Evolutionary conservation across 1,140 invertebrate genomes (phyloP).

Genomic region (Microplitis mediator): DNA sequence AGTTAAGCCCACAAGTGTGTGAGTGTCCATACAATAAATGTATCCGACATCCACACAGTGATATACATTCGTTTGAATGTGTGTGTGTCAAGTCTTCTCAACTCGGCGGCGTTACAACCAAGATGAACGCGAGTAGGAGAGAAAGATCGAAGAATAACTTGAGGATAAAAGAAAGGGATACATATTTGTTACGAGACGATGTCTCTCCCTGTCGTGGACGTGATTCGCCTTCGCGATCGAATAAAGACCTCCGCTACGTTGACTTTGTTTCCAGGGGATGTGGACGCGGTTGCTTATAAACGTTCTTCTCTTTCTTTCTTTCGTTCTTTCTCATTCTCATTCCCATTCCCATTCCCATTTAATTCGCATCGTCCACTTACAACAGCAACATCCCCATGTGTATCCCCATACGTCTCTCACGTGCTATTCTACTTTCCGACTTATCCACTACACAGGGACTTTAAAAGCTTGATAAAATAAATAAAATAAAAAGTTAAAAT

Average conservation of each 20-base stretch:
- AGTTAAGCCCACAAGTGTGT: conserved; percentile 1
- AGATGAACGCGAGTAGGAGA: neutral
- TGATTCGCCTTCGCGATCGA: conserved; percentile 59
- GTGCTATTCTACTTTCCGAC: conserved; percentile 21
- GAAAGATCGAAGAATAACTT: conserved; percentile 11
- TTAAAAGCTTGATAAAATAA: conserved; percentile 1
- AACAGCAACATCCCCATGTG: neutral
- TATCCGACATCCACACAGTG: neutral
- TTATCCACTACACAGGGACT: neutral
- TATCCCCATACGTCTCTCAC: conserved; percentile 16
- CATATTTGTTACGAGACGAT: conserved; percentile 61
- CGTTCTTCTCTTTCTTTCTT: conserved; percentile 13
- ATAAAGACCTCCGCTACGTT: conserved; percentile 57
- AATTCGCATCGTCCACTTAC: too few species aligned
- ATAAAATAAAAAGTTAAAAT: neutral
- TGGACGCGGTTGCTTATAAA: conserved; percentile 18
- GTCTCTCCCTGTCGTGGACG: conserved; percentile 54
- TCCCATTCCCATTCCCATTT: conserved; percentile 16
- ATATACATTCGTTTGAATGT: too few species aligned
- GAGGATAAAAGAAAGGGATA: conserved; percentile 44
- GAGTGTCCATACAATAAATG: neutral
- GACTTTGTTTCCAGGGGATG: conserved; percentile 46
- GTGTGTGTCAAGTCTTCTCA: too few species aligned
- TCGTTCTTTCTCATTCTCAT: conserved; percentile 25
- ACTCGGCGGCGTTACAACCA: neutral